phyloP scores from a whole-genome alignment of 2,888 invertebrate genomes.

The Callosobruchus maculatus region DNA sequence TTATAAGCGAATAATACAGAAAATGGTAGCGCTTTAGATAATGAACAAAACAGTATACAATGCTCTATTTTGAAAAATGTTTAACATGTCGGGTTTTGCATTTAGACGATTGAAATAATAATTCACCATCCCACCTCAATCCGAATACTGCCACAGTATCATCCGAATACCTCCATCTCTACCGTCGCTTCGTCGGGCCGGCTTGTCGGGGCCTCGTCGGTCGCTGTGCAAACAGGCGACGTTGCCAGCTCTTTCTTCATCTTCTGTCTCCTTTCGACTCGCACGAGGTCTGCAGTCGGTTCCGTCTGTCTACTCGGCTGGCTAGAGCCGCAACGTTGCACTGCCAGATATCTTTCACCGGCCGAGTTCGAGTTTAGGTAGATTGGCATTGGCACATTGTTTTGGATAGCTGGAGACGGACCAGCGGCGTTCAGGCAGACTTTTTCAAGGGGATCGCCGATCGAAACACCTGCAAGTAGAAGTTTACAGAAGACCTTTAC shows the following conservation, averaged over 20 bases:
- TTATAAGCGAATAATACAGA: too few relatives aligned
- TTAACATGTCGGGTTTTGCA: too few relatives aligned
- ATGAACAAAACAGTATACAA: too few relatives aligned
- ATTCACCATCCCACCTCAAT: background rate
- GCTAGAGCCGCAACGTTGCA: background rate
- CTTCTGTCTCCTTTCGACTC: slow-evolving; percentile 5
- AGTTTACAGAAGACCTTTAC: too few relatives aligned
- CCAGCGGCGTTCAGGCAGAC: slow-evolving; percentile 8
- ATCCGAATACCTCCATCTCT: background rate
- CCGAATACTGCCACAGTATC: background rate
- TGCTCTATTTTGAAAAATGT: too few relatives aligned
- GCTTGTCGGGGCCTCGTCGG: background rate
- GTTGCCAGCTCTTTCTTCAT: background rate
- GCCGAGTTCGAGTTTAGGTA: background rate
- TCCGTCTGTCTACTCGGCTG: background rate
- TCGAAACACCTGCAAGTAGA: too few relatives aligned
- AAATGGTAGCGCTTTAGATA: too few relatives aligned
- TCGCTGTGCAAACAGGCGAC: background rate
- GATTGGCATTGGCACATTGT: slow-evolving; percentile 15
- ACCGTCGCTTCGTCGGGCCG: background rate
- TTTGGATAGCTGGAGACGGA: slow-evolving; percentile 7
- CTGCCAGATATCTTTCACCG: background rate
- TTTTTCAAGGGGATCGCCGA: too few relatives aligned
- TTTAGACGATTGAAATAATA: too few relatives aligned
- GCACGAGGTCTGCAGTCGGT: background rate